These are phyloP conservation scores for Agelaius tricolor DNA, from an alignment of 2,113 vertebrate genomes.

Conservation along the genomic window DNA sequence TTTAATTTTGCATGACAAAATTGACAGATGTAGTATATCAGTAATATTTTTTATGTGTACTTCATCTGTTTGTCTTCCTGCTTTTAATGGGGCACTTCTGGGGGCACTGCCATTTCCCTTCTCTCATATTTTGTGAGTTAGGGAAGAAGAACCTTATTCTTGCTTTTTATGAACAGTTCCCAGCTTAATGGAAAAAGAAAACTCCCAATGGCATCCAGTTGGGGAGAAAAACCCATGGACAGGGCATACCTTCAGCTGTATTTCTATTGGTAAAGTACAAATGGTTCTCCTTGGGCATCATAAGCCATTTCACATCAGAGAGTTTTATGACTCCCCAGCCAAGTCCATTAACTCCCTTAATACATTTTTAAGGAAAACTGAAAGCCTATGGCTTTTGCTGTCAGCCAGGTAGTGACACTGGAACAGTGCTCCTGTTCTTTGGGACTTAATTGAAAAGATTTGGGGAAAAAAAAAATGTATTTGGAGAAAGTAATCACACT, in stretches of 20 bases:
- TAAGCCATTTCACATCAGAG: neutral
- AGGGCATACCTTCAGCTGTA: neutral
- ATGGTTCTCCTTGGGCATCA: neutral
- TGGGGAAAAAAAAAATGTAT: neutral
- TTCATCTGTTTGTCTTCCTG: neutral
- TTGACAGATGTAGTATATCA: neutral
- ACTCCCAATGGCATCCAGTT: fast-evolving
- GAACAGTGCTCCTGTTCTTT: neutral
- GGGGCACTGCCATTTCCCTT: neutral
- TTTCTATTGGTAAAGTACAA: neutral
- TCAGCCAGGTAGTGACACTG: neutral
- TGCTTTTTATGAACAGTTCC: neutral
- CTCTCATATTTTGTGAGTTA: neutral
- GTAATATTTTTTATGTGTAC: neutral
- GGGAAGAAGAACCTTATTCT: neutral
- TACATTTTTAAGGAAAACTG: neutral
- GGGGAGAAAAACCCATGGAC: neutral
- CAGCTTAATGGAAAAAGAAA: neutral
- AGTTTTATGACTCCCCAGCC: neutral
- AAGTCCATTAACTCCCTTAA: neutral
- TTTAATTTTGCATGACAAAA: neutral
- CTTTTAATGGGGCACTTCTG: neutral
- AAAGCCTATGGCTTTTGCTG: neutral
- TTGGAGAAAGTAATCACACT: neutral
- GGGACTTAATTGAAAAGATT: neutral